Evolutionary conservation across 2,888 invertebrate species (phyloP).

Genomic region (Cheilosia grossa): DNA sequence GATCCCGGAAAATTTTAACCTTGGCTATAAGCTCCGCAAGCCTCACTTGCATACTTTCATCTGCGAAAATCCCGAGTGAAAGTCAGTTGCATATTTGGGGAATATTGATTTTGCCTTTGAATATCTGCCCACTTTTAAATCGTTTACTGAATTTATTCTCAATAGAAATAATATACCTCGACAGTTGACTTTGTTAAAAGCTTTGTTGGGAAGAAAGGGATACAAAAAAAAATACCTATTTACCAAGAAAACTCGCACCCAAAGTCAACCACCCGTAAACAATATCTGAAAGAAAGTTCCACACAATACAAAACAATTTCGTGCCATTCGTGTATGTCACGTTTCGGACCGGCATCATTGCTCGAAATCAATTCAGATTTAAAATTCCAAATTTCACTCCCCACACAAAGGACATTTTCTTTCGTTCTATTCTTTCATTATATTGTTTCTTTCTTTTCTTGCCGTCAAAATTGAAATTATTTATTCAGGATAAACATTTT

Average conservation of each 20-base stretch:
- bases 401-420: slow-evolving; percentile 14
- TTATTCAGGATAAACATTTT: slow-evolving; percentile 43
- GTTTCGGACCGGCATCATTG: slow-evolving; percentile 64
- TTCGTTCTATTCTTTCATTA: slow-evolving; percentile 28
- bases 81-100: too few relatives aligned
- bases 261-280: slow-evolving; percentile 60
- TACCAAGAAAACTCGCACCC: slow-evolving; percentile 25
- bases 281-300: slow-evolving; percentile 35
- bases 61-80: too few relatives aligned
- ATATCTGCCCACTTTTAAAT: too few relatives aligned
- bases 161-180: too few relatives aligned
- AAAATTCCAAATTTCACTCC: slow-evolving; percentile 57
- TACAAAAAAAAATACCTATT: slow-evolving; percentile 19
- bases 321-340: slow-evolving; percentile 58
- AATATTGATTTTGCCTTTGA: too few relatives aligned
- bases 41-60: too few relatives aligned
- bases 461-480: slow-evolving; percentile 22
- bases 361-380: slow-evolving; percentile 69
- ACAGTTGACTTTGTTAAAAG: neutral
- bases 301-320: slow-evolving; percentile 49
- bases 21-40: too few relatives aligned
- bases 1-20: too few relatives aligned
- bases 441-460: slow-evolving; percentile 28
- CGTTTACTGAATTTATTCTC: too few relatives aligned
- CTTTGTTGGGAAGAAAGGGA: slow-evolving; percentile 5